Evolutionary conservation across 2,888 invertebrate genomes (phyloP).

Genomic region (Philereme vetulata): DNA sequence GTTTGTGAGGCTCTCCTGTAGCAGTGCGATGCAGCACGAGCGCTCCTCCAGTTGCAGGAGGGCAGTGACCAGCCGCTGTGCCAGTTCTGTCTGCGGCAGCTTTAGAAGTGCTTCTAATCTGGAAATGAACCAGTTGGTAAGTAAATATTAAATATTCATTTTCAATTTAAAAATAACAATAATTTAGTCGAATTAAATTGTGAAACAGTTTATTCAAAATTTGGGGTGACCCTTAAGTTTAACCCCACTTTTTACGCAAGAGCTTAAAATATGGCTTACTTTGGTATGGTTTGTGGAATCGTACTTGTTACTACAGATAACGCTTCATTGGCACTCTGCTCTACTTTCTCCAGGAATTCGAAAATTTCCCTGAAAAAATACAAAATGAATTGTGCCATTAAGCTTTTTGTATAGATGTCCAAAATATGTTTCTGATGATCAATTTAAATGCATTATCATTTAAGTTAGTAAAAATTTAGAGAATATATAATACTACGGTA

Average conservation of each 20-base stretch:
- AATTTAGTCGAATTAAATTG: no score
- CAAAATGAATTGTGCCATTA: background rate
- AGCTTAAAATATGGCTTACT: slow-evolving; percentile 52
- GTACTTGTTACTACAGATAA: slow-evolving; percentile 70
- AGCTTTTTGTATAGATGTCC: no score
- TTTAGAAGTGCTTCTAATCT: slow-evolving; percentile 83
- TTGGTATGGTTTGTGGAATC: slow-evolving; percentile 69
- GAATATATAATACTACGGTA: no score
- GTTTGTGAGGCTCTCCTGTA: slow-evolving; percentile 84
- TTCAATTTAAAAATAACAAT: background rate
- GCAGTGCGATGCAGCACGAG: slow-evolving; percentile 81
- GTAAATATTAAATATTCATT: background rate
- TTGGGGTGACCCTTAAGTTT: no score
- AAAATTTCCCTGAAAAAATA: slow-evolving; percentile 82
- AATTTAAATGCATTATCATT: no score
- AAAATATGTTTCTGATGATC: no score
- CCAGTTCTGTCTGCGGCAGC: slow-evolving; percentile 84
- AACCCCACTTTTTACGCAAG: background rate
- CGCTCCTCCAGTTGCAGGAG: slow-evolving; percentile 81
- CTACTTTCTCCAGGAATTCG: slow-evolving; percentile 86
- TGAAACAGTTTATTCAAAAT: no score
- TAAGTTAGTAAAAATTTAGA: no score
- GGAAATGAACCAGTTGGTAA: slow-evolving; percentile 7
- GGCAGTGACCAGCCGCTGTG: slow-evolving; percentile 85
- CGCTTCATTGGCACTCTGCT: slow-evolving; percentile 80